Evolutionary conservation across 2,113 vertebrate species (phyloP).

Genomic region (Rhineura floridana): DNA sequence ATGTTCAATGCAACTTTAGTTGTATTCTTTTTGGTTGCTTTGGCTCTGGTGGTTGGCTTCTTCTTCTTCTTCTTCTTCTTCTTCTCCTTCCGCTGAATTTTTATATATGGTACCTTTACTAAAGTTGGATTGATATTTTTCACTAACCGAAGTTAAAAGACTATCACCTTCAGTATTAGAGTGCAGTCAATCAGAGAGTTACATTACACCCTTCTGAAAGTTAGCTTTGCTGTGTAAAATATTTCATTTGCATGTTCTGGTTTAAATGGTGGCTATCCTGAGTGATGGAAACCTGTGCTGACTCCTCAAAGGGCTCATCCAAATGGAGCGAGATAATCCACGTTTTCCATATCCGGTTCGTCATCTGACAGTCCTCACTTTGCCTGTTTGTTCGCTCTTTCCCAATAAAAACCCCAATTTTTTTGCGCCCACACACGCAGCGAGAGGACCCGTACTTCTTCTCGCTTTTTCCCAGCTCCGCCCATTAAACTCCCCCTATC

Average conservation of each 20-base stretch:
- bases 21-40: conserved; percentile 40
- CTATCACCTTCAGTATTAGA: conserved; percentile 25
- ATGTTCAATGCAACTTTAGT: conserved; percentile 48
- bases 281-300: conserved; percentile 47
- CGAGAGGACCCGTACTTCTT: no score
- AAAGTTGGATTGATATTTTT: conserved; percentile 32
- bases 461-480: no score
- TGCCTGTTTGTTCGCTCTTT: no score
- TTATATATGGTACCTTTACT: conserved; percentile 19
- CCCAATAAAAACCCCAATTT: no score
- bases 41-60: background rate
- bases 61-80: background rate
- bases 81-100: background rate
- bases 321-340: no score
- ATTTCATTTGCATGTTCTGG: conserved; percentile 62
- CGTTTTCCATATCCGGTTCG: no score
- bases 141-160: conserved; percentile 14
- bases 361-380: no score
- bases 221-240: conserved; percentile 41
- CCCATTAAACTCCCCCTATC: no score
- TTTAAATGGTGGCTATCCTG: conserved; percentile 57
- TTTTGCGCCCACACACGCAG: no score
- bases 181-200: background rate
- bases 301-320: no score
- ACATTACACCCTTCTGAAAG: conserved; percentile 7